These are phyloP conservation scores for Aphyosemion australe DNA, from an alignment of 2,113 vertebrate species.

Conservation along the genomic window DNA sequence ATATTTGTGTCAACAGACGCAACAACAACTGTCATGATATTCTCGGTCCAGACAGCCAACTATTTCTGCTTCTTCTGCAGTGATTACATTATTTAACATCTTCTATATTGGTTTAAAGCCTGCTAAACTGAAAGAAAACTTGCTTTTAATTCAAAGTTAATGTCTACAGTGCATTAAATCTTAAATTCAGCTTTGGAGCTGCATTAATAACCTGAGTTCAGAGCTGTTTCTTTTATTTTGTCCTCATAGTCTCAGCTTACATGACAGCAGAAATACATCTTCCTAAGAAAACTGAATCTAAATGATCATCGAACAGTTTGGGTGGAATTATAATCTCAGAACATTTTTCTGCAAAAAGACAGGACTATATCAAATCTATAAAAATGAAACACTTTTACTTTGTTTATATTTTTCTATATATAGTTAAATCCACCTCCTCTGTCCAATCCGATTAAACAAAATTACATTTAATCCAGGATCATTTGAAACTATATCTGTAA, in stretches of 20 bases:
- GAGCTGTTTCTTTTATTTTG: background rate
- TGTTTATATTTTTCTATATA: conserved; percentile 10
- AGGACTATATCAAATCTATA: no score
- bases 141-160: background rate
- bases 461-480: conserved; percentile 31
- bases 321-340: no score
- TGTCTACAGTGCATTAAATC: background rate
- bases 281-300: no score
- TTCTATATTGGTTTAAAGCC: background rate
- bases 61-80: conserved; percentile 12
- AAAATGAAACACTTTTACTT: no score
- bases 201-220: conserved; percentile 1
- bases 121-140: background rate
- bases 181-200: conserved; percentile 1
- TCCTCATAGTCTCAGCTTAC: no score
- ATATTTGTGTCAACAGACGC: conserved; percentile 51
- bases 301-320: no score
- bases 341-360: background rate
- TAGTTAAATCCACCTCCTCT: conserved; percentile 17
- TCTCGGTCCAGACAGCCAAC: no score
- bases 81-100: background rate
- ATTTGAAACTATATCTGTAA: conserved; percentile 43
- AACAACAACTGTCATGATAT: no score
- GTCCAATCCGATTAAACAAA: conserved; percentile 26
- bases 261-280: no score